These are phyloP conservation scores for Cacoxenus indagator DNA, from an alignment of 2,888 invertebrate genomes.

Conservation along the genomic window DNA sequence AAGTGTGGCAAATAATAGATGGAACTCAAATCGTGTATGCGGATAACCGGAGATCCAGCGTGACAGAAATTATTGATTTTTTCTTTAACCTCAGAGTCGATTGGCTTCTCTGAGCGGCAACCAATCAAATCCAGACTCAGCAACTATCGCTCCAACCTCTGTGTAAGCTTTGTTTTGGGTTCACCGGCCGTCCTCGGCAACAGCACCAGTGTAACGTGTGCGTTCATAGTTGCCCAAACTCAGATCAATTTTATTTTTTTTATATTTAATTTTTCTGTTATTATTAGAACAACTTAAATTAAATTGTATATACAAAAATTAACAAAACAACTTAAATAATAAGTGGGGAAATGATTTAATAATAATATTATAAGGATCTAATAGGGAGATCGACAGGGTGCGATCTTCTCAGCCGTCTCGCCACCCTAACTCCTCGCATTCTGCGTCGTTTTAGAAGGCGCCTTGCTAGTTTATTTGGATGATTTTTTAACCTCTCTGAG, in stretches of 20 bases:
- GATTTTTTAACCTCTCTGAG: no score
- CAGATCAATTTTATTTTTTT: conserved; percentile 98
- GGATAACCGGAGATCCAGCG: conserved; percentile 93
- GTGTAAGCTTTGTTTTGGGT: conserved; percentile 99
- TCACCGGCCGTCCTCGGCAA: conserved; percentile 93
- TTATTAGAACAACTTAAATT: no score
- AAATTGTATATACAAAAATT: no score
- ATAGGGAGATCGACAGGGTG: no score
- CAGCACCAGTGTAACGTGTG: conserved; percentile 97
- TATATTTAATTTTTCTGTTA: no score
- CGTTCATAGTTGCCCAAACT: conserved; percentile 99
- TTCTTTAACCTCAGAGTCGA: conserved; percentile 86
- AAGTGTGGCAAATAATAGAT: conserved; percentile 96
- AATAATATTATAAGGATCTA: no score
- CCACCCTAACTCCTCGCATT: no score
- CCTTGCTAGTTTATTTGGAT: no score
- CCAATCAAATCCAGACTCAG: conserved; percentile 95
- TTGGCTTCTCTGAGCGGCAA: conserved; percentile 90
- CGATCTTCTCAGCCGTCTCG: no score
- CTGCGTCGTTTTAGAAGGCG: no score
- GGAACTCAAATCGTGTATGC: conserved; percentile 93
- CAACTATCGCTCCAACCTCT: conserved; percentile 93
- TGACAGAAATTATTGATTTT: conserved; percentile 98
- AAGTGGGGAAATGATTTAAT: no score
- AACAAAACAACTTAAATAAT: no score